Conservation (phyloP, 2,113 vertebrate species). For the Brachyhypopomus occidentalis region DNA sequence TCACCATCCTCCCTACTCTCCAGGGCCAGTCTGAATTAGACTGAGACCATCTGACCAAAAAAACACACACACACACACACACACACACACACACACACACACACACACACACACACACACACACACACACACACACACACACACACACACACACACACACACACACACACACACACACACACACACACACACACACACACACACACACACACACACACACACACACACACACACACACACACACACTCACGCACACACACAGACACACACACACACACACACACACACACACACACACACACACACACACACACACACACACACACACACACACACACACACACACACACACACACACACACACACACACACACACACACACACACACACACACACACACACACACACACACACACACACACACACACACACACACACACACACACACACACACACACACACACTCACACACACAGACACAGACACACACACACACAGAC, state of each 20-base stretch:
- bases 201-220: slow-evolving; percentile 17
- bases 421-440: slow-evolving; percentile 12
- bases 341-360: slow-evolving; percentile 9
- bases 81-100: slow-evolving; percentile 9
- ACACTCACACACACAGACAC: not conserved
- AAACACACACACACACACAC: slow-evolving; percentile 7
- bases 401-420: slow-evolving; percentile 17
- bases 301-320: not conserved
- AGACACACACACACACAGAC: not conserved
- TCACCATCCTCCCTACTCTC: not conserved
- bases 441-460: not conserved
- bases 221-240: slow-evolving; percentile 12
- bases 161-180: not conserved
- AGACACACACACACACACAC: not conserved
- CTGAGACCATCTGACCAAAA: not conserved
- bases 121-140: not conserved
- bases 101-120: slow-evolving; percentile 14
- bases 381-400: not conserved
- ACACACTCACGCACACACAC: not conserved
- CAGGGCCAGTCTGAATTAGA: slow-evolving; percentile 3
- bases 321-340: slow-evolving; percentile 19
- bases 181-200: not conserved
- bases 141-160: not conserved
- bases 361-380: not conserved
- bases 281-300: not conserved